Base-by-base conservation (phyloP, 1,140 invertebrate genomes). In the Pseudobourletiella spinata region DNA sequence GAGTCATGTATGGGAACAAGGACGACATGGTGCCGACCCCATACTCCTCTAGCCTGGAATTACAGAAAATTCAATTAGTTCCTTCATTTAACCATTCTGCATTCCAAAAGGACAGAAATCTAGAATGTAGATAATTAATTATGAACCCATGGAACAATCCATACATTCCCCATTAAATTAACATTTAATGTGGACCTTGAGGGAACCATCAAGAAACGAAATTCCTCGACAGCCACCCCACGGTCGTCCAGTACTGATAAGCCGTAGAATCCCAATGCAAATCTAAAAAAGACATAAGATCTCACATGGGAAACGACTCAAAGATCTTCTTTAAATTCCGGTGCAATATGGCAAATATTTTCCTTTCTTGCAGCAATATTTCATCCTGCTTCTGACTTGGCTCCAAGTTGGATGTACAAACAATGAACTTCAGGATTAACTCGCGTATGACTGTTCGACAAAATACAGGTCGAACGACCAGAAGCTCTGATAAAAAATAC, bases 1-100 rank as follows among this genome's bases (percentile, higher is more conserved):
- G 80, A 48, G 78, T 80, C 63, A 80, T 75, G 71, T 85, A 87
- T 1, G 87, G 87, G 75, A 83, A 88, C 16, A 73, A 70, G n/a
- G 73, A 72, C 42, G 62, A 71, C 24, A 86, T 71, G 2, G 78
- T 72, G 55, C 78, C 74, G 20, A 82, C 51, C 28, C 85, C 66
- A 26, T 81, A 56, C 22, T 78, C 74, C 44, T 73, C 74, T 22
- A 79, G 79, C 79, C 84, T 86, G 65, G 58, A 76, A 75, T n/a
- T n/a, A n/a, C n/a, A n/a, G n/a, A n/a, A n/a, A n/a, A n/a, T n/a
- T n/a, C n/a, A n/a, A n/a, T n/a, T n/a, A n/a, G n/a, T n/a, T n/a
- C n/a, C n/a, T n/a, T n/a, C n/a, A n/a, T n/a, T n/a, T n/a, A n/a
- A n/a, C n/a, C n/a, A n/a, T n/a, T n/a, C n/a, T n/a, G n/a, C n/a